Base-by-base conservation (phyloP, 2,888 invertebrate genomes). In the Dexiosoma caninum region DNA sequence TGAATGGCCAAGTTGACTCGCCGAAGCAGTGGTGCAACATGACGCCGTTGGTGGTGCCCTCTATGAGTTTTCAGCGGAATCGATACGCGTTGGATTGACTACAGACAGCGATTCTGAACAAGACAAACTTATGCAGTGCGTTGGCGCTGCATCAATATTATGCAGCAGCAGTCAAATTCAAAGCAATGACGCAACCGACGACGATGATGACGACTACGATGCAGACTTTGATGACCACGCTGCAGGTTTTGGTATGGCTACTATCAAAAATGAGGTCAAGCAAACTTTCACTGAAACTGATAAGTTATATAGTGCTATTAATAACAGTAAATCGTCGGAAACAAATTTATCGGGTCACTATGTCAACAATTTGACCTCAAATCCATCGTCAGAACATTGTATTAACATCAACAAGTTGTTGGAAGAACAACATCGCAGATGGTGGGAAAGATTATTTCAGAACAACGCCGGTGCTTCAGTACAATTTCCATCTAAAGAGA, bases 1-100 rank as follows among this genome's bases (percentile, higher is more conserved):
- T 92, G 96, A 97, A 92, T 97, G 97, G 97, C 97, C 97, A 92
- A 97, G 97, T 96, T 97, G 97, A 97, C 97, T 97, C 97, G 95
- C 93, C 93, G 91, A 92, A 91, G 90, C 91, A 89, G 87, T 90
- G 91, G 91, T 91, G 91, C 85, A 89, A 86, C 89, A 89, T 86
- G 90, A 83, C 83, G 84, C 82, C 84, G 32, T 89, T 86, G 86
- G 85, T 76, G 86, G 84, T 85, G 83, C 84, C 85, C 83, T 66
- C 91, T 91, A 86, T 88, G 85, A 87, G 83, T 82, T 85, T 85
- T 85, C 87, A 86, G 87, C 86, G 85, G 86, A 85, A 86, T 85
- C 87, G 85, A 85, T 88, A 86, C 86, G 88, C 86, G 86, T 87
- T 89, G 89, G 89, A 89, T 89, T 89, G 89, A 89, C 89, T 89